Conservation (phyloP, 2,888 invertebrate species). For the Drosophila basisetae region DNA sequence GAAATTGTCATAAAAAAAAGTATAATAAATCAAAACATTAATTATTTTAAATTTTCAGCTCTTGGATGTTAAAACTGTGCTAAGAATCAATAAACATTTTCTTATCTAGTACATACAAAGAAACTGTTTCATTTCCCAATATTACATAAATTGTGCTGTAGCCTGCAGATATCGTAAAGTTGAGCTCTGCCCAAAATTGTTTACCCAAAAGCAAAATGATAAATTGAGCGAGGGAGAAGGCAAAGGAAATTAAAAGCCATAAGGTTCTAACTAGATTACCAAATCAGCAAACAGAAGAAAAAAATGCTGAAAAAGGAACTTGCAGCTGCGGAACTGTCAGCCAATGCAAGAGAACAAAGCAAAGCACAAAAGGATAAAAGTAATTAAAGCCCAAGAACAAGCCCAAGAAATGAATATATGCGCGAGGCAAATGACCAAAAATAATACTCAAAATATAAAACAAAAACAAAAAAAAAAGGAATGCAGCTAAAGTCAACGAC, state of each 20-base stretch:
- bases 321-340: slow-evolving; percentile 69
- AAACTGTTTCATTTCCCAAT: slow-evolving; percentile 19
- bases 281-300: slow-evolving; percentile 45
- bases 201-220: slow-evolving; percentile 59
- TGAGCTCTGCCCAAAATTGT: slow-evolving; percentile 10
- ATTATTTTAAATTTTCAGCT: not conserved
- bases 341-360: slow-evolving; percentile 41
- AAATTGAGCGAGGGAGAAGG: slow-evolving; percentile 67
- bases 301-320: slow-evolving; percentile 23
- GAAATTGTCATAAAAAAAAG: not conserved
- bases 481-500: slow-evolving; percentile 68
- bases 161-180: slow-evolving; percentile 19
- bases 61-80: not conserved
- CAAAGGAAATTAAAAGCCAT: slow-evolving; percentile 79
- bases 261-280: slow-evolving; percentile 73
- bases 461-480: slow-evolving; percentile 33
- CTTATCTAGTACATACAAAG: not conserved
- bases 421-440: slow-evolving; percentile 31
- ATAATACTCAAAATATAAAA: slow-evolving; percentile 29
- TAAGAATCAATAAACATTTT: not conserved
- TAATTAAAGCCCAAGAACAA: slow-evolving; percentile 67
- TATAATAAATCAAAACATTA: not conserved
- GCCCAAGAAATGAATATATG: slow-evolving; percentile 32
- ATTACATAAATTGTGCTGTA: slow-evolving; percentile 30
- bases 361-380: slow-evolving; percentile 70